Evolutionary conservation across 2,888 invertebrate species (phyloP).

Genomic region (Portevinia maculata): DNA sequence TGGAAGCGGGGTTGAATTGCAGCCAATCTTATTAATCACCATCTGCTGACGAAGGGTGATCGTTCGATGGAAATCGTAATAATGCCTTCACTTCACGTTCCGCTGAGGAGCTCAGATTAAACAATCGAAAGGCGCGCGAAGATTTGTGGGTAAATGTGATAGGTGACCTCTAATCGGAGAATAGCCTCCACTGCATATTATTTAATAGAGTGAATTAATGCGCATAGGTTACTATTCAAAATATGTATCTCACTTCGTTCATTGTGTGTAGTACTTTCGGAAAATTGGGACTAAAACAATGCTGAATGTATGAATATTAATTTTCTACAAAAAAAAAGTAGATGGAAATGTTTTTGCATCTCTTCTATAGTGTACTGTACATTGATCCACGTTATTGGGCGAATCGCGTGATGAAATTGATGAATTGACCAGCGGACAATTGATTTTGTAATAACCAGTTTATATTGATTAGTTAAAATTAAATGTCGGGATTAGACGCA

Average conservation of each 20-base stretch:
- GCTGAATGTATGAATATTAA: neutral
- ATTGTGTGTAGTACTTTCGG: conserved; percentile 1
- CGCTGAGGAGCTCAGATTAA: neutral
- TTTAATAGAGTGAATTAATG: neutral
- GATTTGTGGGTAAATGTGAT: too few species aligned
- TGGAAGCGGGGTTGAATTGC: too few species aligned
- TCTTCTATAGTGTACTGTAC: neutral
- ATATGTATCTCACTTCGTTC: neutral
- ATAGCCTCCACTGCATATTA: neutral
- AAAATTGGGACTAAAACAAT: neutral
- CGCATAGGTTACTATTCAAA: neutral
- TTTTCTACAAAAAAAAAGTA: neutral
- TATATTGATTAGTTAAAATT: too few species aligned
- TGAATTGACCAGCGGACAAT: too few species aligned
- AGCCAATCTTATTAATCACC: too few species aligned
- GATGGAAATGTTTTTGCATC: neutral
- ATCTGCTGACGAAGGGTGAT: too few species aligned
- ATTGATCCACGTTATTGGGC: conserved; percentile 2
- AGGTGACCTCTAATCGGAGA: neutral
- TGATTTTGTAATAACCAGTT: too few species aligned
- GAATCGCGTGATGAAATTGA: too few species aligned
- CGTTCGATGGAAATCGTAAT: neutral
- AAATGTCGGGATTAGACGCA: too few species aligned
- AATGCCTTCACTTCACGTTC: conserved; percentile 12
- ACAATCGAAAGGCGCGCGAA: conserved; percentile 17